These are phyloP conservation scores for Iphiclides podalirius DNA, from an alignment of 2,888 invertebrate species.

Conservation along the genomic window DNA sequence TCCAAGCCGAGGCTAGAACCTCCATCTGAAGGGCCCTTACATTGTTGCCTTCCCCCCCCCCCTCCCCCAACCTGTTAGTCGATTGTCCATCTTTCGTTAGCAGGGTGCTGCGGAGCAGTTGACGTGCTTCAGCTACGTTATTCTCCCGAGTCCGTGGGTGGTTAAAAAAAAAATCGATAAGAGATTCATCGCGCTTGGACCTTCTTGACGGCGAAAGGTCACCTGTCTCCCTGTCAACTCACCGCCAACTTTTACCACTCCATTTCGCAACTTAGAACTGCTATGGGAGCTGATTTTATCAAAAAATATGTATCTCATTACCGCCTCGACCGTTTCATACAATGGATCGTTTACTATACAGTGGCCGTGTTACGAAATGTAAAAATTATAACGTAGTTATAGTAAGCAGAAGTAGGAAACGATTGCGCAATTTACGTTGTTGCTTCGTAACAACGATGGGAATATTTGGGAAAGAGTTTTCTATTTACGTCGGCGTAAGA, in stretches of 20 bases:
- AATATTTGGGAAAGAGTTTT: neutral
- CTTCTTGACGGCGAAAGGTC: too few relatives aligned
- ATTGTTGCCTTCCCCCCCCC: too few relatives aligned
- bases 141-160: too few relatives aligned
- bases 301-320: neutral
- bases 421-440: neutral
- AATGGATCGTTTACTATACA: slow-evolving; percentile 3
- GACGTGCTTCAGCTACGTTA: too few relatives aligned
- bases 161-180: too few relatives aligned
- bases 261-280: neutral
- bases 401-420: slow-evolving; percentile 1
- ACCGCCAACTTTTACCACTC: neutral
- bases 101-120: too few relatives aligned
- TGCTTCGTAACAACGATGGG: neutral
- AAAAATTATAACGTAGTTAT: neutral
- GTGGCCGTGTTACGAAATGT: neutral
- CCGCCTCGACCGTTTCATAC: neutral
- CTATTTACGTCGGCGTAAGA: neutral
- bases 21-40: too few relatives aligned
- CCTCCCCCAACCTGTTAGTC: too few relatives aligned
- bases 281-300: neutral
- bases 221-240: too few relatives aligned
- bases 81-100: too few relatives aligned
- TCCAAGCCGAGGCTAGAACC: too few relatives aligned
- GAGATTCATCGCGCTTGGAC: too few relatives aligned